Conservation (phyloP, 1,140 invertebrate genomes). For the Caenorhabditis remanei region DNA sequence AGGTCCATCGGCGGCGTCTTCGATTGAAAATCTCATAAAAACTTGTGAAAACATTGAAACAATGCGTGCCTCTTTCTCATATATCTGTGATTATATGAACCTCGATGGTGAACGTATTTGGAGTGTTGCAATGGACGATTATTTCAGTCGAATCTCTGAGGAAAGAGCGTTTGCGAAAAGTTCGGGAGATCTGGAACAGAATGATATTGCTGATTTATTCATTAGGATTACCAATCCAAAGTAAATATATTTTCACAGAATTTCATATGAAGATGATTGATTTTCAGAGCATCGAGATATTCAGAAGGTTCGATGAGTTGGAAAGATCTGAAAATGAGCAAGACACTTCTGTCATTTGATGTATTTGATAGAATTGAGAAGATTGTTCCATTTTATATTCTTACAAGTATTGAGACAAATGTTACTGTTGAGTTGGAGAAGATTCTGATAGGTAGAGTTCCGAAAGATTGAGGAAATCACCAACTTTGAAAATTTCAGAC, state of each 20-base stretch:
- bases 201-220: constrained; percentile 15
- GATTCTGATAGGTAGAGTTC: not conserved
- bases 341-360: constrained; percentile 18
- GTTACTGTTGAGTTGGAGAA: constrained; percentile 30
- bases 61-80: constrained; percentile 42
- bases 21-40: constrained; percentile 28
- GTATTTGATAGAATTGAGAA: constrained; percentile 43
- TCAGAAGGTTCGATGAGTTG: constrained; percentile 13
- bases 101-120: constrained; percentile 54
- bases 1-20: not conserved
- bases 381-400: constrained; percentile 9
- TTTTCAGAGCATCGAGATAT: constrained; percentile 23
- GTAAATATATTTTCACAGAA: not conserved
- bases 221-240: constrained; percentile 42
- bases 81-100: constrained; percentile 56
- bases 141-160: constrained; percentile 42
- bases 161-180: constrained; percentile 47
- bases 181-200: not conserved
- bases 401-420: constrained; percentile 37
- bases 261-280: not conserved
- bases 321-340: constrained; percentile 36
- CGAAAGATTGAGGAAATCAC: not conserved
- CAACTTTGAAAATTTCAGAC: not conserved
- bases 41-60: constrained; percentile 2
- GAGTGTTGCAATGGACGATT: constrained; percentile 50